Base-by-base conservation (phyloP, 2,888 invertebrate species). In the Sarcophaga subvicina region DNA sequence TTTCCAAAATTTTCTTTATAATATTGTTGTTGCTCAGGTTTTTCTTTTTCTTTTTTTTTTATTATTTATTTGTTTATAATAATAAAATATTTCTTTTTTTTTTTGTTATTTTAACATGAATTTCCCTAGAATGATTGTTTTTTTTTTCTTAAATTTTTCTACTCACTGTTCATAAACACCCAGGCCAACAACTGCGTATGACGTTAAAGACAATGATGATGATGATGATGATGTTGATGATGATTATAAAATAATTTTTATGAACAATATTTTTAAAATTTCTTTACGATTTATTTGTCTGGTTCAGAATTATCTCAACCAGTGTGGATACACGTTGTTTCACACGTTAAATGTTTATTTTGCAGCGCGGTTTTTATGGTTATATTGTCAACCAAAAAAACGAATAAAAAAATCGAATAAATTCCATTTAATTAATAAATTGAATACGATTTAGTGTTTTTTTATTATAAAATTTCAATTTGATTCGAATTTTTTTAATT, bases 361-460 rank as follows among this genome's bases (percentile, higher is more conserved):
- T 54, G 2, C 63, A 54, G 49, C 47, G 37, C 37, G 54, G 64
- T 45, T 80, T 54, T 81, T 70, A 70, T 81, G 12, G 63, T 70
- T 70, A 64, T 10, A 64, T 63, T 81, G 81, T 76, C 81, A 81
- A 81, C 81, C 69, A 47, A 12, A 37, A 63, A 76, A 25, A 37
- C 0, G 45, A 72, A 37, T 47, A 37, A 37, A 8, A 37, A 37
- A 37, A 8, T 37, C 37, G 1, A 49, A 49, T 5, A 70, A 70
- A 22, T 72, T 54, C 54, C 14, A 14, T 12, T 54, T 54, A 14
- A 54, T 54, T 54, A 54, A 54, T 69, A n/a, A 45, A 45, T 69
- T 45, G 11, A 69, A 20, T 45, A 37, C 37, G 37, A 37, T 47
- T 37, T 54, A 54, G 54, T 17, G 20, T 63, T 63, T 20, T 20